phyloP scores from a whole-genome alignment of 2,888 invertebrate species.

The Minunthozetes semirufus region DNA sequence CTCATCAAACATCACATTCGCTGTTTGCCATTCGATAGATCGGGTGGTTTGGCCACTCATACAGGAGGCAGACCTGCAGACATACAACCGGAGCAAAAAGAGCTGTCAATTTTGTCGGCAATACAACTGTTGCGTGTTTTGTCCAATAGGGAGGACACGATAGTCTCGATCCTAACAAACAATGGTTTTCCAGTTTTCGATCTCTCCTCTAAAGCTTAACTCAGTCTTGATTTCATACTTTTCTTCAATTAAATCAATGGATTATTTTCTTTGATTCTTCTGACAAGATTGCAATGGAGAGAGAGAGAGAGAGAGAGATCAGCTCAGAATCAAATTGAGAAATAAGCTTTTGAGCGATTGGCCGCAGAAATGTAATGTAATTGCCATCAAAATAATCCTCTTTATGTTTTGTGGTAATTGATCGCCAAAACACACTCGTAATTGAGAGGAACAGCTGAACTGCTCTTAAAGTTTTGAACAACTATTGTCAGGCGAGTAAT shows the following conservation, averaged over 20 bases:
- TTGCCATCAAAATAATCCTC: slow-evolving; percentile 18
- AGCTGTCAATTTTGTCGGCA: slow-evolving; percentile 27
- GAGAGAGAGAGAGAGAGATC: neutral
- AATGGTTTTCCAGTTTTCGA: neutral
- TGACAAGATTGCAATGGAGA: neutral
- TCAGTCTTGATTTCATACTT: neutral
- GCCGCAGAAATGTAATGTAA: slow-evolving; percentile 11
- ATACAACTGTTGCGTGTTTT: slow-evolving; percentile 25
- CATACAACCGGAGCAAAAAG: neutral
- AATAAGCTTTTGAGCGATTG: slow-evolving; percentile 1
- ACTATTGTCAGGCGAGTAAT: slow-evolving; percentile 17
- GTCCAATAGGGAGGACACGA: slow-evolving; percentile 5
- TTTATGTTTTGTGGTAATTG: slow-evolving; percentile 16
- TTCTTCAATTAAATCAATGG: slow-evolving; percentile 5
- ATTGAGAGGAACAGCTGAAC: slow-evolving; percentile 10
- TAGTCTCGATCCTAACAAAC: neutral
- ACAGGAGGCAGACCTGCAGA: neutral
- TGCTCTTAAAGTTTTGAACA: neutral
- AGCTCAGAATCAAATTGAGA: neutral
- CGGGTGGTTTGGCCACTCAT: neutral
- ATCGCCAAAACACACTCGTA: neutral
- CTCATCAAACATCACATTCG: neutral
- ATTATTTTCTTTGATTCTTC: neutral
- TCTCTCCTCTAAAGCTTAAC: neutral
- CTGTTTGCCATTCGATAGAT: neutral